A percentile compares a stretch with the other conserved stretches of the same genome.
Conservation (phyloP, 2,797 vertebrate species). For the Acipenser oxyrinchus region DNA sequence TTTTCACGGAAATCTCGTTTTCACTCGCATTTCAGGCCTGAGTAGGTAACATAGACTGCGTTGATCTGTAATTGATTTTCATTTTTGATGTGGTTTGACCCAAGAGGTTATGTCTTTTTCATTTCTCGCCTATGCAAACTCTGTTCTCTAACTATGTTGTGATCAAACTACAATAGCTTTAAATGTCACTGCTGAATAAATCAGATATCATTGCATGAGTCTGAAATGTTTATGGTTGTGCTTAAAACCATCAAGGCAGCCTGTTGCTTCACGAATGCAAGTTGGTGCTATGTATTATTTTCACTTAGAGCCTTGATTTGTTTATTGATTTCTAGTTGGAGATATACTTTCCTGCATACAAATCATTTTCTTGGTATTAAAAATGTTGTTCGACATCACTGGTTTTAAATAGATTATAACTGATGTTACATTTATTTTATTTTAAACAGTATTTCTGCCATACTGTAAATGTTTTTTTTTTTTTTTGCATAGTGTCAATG, state of each 20-base stretch:
- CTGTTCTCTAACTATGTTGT: constrained; percentile 5
- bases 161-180: constrained; percentile 24
- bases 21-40: too few relatives aligned
- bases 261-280: neutral
- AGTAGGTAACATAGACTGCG: too few relatives aligned
- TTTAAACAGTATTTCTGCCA: too few relatives aligned
- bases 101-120: neutral
- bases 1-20: too few relatives aligned
- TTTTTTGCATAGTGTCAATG: too few relatives aligned
- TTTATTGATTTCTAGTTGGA: constrained; percentile 28
- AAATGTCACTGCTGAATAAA: constrained; percentile 47
- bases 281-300: neutral
- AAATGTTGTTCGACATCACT: constrained; percentile 17
- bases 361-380: constrained; percentile 27
- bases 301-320: constrained; percentile 21
- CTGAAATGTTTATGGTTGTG: constrained; percentile 7
- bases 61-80: too few relatives aligned
- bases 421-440: too few relatives aligned
- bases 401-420: too few relatives aligned
- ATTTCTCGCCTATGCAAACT: neutral
- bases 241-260: neutral
- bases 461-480: too few relatives aligned
- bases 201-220: constrained; percentile 21
- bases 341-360: constrained; percentile 29
- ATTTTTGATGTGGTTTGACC: neutral